Base-by-base conservation (phyloP, 2,888 invertebrate species). In the Nemapogon koenigi region DNA sequence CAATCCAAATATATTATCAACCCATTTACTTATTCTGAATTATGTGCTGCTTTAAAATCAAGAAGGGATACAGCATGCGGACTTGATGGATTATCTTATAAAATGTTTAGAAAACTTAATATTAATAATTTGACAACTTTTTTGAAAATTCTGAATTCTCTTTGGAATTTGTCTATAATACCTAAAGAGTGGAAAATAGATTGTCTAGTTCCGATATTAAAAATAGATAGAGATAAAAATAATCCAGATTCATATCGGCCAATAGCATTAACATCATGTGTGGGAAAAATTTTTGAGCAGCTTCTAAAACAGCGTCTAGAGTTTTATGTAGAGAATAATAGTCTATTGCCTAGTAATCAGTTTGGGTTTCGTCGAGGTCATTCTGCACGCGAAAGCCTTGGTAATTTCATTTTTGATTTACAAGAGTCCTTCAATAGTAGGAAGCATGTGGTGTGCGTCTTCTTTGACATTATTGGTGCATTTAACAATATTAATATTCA, bases 271-370 rank as follows among this genome's bases (percentile, higher is more conserved):
- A 35, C 42, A 13, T 46, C 44, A 27, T 44, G 44, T 19, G 25
- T 44, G 25, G 45, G 45, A 6, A 47, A 45, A 33, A 19, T 44
- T 15, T 47, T 45, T 40, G 43, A 47, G 39, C 19, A 42, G 14
- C 41, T 44, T 37, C 14, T 47, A 18, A 47, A 45, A 39, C 2
- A 38, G 17, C 13, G 41, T 17, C 19, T 45, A 29, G 40, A 40
- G 11, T 40, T 37, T 37, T 36, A 16, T 16, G 32, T 43, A 18
- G 40, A 40, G 25, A 35, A 8, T n/a, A 40, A 43, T 28, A 26
- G 31, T 30, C 4, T 41, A 11, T 31, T 41, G 40, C 43, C 41
- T 35, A 14, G 4, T 10, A 41, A 43, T 38, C 39, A 43, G 31
- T 40, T 40, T 36, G 43, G 43, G 15, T 44, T 44, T 31, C 17